A percentile compares a stretch with the other conserved stretches of the same genome.
phyloP scores from a whole-genome alignment of 2,797 vertebrate genomes.

The Aldrovandia affinis region DNA sequence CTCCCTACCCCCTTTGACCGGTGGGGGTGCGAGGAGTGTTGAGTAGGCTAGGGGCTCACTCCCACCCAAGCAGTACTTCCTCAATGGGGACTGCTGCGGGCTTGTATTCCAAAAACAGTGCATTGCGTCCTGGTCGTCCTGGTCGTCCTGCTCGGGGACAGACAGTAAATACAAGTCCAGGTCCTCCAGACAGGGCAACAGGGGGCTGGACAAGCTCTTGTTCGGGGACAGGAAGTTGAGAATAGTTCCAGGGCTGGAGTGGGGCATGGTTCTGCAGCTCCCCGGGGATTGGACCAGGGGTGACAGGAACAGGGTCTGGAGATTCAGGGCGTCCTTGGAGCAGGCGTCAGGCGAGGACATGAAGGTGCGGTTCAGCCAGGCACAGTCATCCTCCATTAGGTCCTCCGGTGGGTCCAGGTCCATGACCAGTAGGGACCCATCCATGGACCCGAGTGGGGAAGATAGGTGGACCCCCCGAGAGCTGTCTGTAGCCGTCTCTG shows the following conservation, averaged over 20 bases:
- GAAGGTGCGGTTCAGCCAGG: conserved; percentile 76
- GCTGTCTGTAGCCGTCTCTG: conserved; percentile 80
- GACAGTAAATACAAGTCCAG: conserved; percentile 58
- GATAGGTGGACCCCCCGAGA: conserved; percentile 82
- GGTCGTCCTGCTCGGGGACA: conserved; percentile 55
- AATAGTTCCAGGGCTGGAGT: conserved; percentile 72
- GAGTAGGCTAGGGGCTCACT: conserved; percentile 22
- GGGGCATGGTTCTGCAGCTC: conserved; percentile 70
- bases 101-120: conserved; percentile 27
- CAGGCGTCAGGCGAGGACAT: conserved; percentile 68
- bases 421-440: conserved; percentile 66
- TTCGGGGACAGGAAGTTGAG: conserved; percentile 52
- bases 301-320: conserved; percentile 62
- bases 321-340: conserved; percentile 68
- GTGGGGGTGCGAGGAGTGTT: conserved; percentile 61
- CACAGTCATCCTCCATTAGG: conserved; percentile 68
- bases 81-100: conserved; percentile 28
- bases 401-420: conserved; percentile 75
- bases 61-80: conserved; percentile 31
- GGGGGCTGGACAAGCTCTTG: conserved; percentile 49
- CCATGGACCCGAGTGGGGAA: conserved; percentile 71
- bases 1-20: conserved; percentile 53
- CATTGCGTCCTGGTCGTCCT: conserved; percentile 51
- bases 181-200: conserved; percentile 54
- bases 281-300: conserved; percentile 64